A percentile compares a stretch with the other conserved stretches of the same genome.
Conservation (phyloP, 2,888 invertebrate species). For the Thereva nobilitata region DNA sequence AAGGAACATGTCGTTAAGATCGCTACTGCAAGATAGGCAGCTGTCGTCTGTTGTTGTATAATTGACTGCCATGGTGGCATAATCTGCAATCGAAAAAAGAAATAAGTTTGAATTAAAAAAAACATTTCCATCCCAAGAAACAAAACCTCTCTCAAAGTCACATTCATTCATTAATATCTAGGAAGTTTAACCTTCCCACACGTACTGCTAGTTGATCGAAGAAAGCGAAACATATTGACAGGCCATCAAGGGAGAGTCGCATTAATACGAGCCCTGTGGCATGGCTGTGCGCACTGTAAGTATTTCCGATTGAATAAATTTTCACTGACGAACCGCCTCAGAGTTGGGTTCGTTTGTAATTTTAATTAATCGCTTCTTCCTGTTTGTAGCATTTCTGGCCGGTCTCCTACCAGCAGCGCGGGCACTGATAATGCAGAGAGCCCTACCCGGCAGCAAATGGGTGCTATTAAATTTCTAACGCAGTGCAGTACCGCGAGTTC, state of each 20-base stretch:
- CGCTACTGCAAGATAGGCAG: slow-evolving; percentile 38
- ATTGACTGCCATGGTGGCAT: slow-evolving; percentile 33
- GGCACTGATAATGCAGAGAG: slow-evolving; percentile 1
- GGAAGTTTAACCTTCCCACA: slow-evolving; percentile 30
- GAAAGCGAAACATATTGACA: slow-evolving; percentile 15
- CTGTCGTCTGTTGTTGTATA: slow-evolving; percentile 25
- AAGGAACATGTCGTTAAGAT: slow-evolving; percentile 52
- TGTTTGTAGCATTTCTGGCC: slow-evolving; percentile 50
- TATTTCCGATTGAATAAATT: slow-evolving; percentile 34
- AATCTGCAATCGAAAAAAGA: slow-evolving; percentile 24
- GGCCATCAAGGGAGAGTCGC: slow-evolving; percentile 2
- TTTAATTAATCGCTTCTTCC: slow-evolving; percentile 60
- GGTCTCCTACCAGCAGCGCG: slow-evolving; percentile 7
- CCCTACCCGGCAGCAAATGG: background rate
- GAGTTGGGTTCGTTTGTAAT: slow-evolving; percentile 50
- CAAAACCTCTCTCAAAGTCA: background rate
- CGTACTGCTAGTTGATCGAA: slow-evolving; percentile 9
- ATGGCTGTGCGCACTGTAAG: slow-evolving; percentile 3
- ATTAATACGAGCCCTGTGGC: slow-evolving; percentile 3
- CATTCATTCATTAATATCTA: slow-evolving; percentile 6
- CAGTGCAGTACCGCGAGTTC: slow-evolving; percentile 10
- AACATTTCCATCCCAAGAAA: background rate
- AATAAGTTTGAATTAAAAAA: background rate
- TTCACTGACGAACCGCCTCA: slow-evolving; percentile 22
- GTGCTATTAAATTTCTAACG: slow-evolving; percentile 21